These are phyloP conservation scores for Eremophila alpestris DNA, from an alignment of 2,797 vertebrate genomes.

Conservation along the genomic window DNA sequence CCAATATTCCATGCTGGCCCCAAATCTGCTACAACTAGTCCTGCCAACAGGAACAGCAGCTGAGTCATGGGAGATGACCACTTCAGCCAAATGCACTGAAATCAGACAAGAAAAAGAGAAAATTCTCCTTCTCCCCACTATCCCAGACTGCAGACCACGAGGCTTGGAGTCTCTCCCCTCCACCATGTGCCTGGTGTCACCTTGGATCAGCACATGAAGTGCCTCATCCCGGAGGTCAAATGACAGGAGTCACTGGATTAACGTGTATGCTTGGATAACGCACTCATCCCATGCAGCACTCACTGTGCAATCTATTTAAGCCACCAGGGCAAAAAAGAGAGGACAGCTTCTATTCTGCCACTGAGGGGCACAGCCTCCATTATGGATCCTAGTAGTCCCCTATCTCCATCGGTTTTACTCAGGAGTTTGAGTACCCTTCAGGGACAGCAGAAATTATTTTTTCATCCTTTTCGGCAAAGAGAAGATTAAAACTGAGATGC, in stretches of 20 bases:
- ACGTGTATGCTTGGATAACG: background rate
- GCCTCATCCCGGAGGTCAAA: background rate
- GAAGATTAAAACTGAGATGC: background rate
- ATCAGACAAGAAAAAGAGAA: background rate
- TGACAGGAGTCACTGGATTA: background rate
- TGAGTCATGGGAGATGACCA: constrained; percentile 48
- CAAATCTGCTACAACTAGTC: constrained; percentile 32
- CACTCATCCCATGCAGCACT: background rate
- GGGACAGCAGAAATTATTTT: background rate
- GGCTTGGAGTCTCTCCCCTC: background rate
- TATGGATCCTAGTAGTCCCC: background rate
- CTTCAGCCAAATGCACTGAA: constrained; percentile 43
- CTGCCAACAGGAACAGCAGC: constrained; percentile 55
- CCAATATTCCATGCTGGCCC: background rate
- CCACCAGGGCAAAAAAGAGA: background rate
- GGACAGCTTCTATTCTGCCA: background rate
- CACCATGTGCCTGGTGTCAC: background rate
- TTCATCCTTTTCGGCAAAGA: background rate
- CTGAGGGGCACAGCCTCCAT: background rate
- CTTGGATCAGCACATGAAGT: background rate
- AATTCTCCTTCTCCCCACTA: background rate
- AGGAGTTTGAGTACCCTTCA: background rate
- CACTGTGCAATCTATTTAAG: fast-evolving
- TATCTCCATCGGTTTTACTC: background rate
- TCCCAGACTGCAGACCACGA: background rate